Evolutionary conservation across 1,140 invertebrate species (phyloP), one percentile per base, ranked within the genome.

Genomic region (Pemphigus obesinymphae): DNA sequence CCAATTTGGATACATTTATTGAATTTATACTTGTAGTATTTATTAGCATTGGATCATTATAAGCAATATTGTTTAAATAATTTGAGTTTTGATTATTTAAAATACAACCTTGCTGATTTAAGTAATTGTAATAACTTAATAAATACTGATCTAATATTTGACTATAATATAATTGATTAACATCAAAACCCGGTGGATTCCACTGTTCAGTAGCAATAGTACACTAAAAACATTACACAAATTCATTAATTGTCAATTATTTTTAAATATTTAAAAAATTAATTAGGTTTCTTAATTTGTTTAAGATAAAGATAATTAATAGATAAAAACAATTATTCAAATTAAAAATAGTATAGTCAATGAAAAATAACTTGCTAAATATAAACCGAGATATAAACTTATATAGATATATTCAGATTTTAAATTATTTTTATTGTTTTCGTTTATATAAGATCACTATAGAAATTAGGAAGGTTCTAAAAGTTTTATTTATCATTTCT

Each of bases 41-140:
- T 23, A 23, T 23, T 3, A 5, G n/a, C 4, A 26, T 26, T 55
- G 53, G 23, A 55, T 20, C 8, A 8, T 4, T 26, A 11, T 55
- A 4, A n/a, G n/a, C 20, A 17, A 76, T 26, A 76, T 55, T 58
- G 20, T 34, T 55, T 58, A 29, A 10, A 82, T 31, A 45, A 29
- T 66, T 48, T 15, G 1, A 37, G 13, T 55, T 78, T 78, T 78
- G 73, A 17, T 78, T 58, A 58, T 37, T 55, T 26, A 55, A 53
- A 55, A 23, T 26, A 37, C 2, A 23, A 58, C 58, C 23, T 40
- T 78, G 73, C 29, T 37, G 73, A 23, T 78, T 58, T 78, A 26
- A 37, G 15, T 55, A 58, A 40, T 17, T 37, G 40, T 78, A 78
- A 58, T 78, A 78, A 40, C 34, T 78, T 58, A 58, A 37, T 58